Base-by-base conservation (phyloP, 1,140 invertebrate genomes). In the Dysdera silvatica region DNA sequence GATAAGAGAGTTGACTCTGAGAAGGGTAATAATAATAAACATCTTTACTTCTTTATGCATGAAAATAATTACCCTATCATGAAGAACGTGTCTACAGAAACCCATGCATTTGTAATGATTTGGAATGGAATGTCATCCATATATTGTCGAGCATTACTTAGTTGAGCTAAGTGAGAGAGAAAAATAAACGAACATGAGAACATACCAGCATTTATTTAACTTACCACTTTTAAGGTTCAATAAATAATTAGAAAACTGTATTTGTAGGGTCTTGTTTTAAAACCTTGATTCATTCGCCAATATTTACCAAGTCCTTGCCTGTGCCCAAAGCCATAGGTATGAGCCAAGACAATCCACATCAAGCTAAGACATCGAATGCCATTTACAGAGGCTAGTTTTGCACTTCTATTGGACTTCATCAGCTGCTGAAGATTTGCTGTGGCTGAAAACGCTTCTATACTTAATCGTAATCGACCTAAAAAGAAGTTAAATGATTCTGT, bases 331-430 rank as follows among this genome's bases (percentile, higher is more conserved):
- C 64, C 64, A 29, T 66, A 66, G 4, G 88, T 89, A 73, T 95
- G 91, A 4, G 92, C 91, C 80, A 94, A 82, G 64, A 95, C 88
- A n/a, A 94, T 89, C 91, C 91, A 95, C 1, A 84, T 80, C 59
- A 94, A 83, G 8, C 87, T 90, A 61, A 94, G 77, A 43, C 93
- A 90, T 48, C 88, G 79, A 40, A 92, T 77, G 2, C 89, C 88
- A 69, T 91, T 61, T 0, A 66, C 45, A 14, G 49, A 49, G 18
- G 26, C 49, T n/a, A 61, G 12, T 2, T 43, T 37, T 5, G 54
- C 57, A 20, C 24, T 43, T 3, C 20, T 35, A 4, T 24, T n/a
- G 10, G 48, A 33, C 16, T 57, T 53, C 18, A 66, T 12, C 16
- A 66, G 24, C 29, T 66, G 33, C 7, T 45, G 26, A 16, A 60